These are phyloP conservation scores for Halictus rubicundus DNA, from an alignment of 1,140 invertebrate species.

Conservation along the genomic window DNA sequence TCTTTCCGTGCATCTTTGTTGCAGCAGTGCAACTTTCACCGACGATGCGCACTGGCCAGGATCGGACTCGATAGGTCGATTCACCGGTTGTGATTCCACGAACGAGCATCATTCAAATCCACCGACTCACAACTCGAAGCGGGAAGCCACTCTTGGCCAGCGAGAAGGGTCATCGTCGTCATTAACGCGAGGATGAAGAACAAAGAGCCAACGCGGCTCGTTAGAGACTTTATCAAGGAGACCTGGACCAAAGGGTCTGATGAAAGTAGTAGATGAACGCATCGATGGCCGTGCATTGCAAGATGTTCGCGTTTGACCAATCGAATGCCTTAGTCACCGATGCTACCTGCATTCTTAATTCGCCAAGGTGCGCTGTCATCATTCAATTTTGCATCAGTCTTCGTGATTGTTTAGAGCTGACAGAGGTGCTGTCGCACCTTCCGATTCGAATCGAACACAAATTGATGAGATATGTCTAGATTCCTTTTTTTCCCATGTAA, in stretches of 20 bases:
- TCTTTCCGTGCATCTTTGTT: constrained; percentile 23
- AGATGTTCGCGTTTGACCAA: too few species aligned
- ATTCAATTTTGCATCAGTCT: too few species aligned
- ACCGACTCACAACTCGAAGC: neutral
- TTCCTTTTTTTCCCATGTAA: too few species aligned
- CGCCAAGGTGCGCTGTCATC: too few species aligned
- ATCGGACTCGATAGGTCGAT: constrained; percentile 36
- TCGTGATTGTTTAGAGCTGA: too few species aligned
- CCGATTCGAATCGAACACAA: too few species aligned
- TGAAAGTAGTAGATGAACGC: too few species aligned
- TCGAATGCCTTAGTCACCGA: too few species aligned
- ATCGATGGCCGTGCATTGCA: too few species aligned
- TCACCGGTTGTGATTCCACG: neutral
- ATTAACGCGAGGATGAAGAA: neutral
- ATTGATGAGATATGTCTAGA: too few species aligned
- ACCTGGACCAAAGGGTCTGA: neutral
- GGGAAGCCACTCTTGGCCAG: neutral
- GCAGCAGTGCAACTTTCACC: constrained; percentile 46
- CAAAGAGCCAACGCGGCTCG: constrained; percentile 11
- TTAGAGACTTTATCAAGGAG: neutral
- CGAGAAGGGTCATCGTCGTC: constrained; percentile 15
- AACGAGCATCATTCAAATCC: constrained; percentile 29
- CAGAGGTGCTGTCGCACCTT: too few species aligned
- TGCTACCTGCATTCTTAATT: too few species aligned
- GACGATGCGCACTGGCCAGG: constrained; percentile 21